phyloP scores from a whole-genome alignment of 2,888 invertebrate species.

The Colletes collaris region DNA sequence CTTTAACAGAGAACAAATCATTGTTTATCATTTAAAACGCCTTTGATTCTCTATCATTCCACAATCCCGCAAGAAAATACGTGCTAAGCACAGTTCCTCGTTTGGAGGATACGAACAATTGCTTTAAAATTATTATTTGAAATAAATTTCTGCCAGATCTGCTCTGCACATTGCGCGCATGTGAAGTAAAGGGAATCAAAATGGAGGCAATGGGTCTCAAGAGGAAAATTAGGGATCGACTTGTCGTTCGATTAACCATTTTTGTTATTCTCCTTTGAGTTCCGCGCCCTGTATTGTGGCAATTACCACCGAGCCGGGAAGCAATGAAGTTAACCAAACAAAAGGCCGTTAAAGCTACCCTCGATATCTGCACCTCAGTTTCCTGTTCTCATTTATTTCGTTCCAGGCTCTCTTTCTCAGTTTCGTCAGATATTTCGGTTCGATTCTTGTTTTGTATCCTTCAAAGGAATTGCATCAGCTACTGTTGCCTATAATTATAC shows the following conservation, averaged over 20 bases:
- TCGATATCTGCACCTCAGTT: slow-evolving; percentile 67
- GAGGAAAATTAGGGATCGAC: slow-evolving; percentile 66
- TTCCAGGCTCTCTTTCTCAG: slow-evolving; percentile 52
- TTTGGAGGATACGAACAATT: too few relatives aligned
- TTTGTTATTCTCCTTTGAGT: slow-evolving; percentile 56
- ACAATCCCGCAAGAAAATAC: too few relatives aligned
- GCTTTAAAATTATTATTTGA: too few relatives aligned
- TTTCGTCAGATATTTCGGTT: slow-evolving; percentile 56
- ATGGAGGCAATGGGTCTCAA: slow-evolving; percentile 48
- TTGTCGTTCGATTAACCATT: slow-evolving; percentile 75
- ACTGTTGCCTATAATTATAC: slow-evolving; percentile 6
- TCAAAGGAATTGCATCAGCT: slow-evolving; percentile 14
- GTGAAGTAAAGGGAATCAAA: background rate
- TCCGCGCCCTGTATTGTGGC: slow-evolving; percentile 68
- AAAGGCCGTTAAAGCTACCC: slow-evolving; percentile 74
- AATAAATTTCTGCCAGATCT: too few relatives aligned
- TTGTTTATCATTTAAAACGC: too few relatives aligned
- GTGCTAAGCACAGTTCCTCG: too few relatives aligned
- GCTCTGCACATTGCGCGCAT: background rate
- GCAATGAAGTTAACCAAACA: slow-evolving; percentile 77
- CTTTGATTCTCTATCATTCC: too few relatives aligned
- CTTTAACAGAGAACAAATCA: too few relatives aligned
- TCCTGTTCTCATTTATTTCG: slow-evolving; percentile 63
- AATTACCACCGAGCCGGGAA: slow-evolving; percentile 70
- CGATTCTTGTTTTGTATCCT: slow-evolving; percentile 25